Percentiles rank a stretch among this genome's conserved stretches.
Evolutionary conservation across 2,888 invertebrate genomes (phyloP).

Genomic region (Alitta virens): DNA sequence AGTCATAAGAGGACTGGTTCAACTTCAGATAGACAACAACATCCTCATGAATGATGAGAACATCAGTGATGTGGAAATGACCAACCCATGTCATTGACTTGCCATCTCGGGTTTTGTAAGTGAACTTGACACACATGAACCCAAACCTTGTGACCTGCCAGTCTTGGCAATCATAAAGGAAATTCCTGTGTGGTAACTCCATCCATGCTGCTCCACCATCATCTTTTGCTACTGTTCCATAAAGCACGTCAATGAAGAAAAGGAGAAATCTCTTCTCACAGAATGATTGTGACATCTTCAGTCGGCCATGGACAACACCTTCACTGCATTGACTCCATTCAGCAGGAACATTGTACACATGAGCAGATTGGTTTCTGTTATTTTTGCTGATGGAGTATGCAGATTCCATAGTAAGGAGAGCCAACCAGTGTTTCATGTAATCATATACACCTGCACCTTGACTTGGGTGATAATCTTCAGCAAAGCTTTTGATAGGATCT

Average conservation of each 20-base stretch:
- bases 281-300: background rate
- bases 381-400: background rate
- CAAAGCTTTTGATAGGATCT: conserved; percentile 8
- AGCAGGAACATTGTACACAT: background rate
- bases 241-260: background rate
- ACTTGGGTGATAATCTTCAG: background rate
- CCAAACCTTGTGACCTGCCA: too few relatives aligned
- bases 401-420: background rate
- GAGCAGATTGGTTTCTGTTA: background rate
- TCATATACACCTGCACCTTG: background rate
- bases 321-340: background rate
- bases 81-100: background rate
- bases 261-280: background rate
- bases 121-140: too few relatives aligned
- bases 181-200: too few relatives aligned
- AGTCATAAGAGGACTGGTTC: background rate
- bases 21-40: background rate
- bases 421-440: conserved; percentile 2
- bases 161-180: too few relatives aligned
- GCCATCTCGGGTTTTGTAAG: too few relatives aligned
- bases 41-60: background rate
- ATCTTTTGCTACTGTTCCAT: too few relatives aligned
- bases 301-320: background rate
- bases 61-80: background rate
- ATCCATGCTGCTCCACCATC: too few relatives aligned